Percentiles rank a stretch among this genome's conserved stretches.
phyloP scores from a whole-genome alignment of 2,888 invertebrate genomes.

The Endotricha flammealis region DNA sequence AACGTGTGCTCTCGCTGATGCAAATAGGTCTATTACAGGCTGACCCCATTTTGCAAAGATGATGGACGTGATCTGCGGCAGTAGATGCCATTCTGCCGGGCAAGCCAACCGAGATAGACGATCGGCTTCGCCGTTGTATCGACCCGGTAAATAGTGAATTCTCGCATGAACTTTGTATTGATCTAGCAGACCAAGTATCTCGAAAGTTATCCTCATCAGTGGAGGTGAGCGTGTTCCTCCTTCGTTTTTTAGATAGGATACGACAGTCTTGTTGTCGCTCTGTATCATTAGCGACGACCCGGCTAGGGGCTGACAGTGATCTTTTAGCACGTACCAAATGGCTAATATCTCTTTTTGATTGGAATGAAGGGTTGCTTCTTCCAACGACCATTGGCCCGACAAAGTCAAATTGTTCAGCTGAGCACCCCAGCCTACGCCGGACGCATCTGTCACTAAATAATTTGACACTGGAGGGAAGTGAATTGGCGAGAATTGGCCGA shows the following conservation, averaged over 20 bases:
- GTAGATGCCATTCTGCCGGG: too few species aligned
- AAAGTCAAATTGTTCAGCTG: constrained; percentile 7
- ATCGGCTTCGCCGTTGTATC: too few species aligned
- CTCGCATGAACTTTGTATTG: too few species aligned
- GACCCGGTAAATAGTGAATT: too few species aligned
- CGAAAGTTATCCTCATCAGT: constrained; percentile 11
- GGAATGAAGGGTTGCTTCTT: constrained; percentile 8
- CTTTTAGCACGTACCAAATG: constrained; percentile 6
- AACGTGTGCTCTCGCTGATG: too few species aligned
- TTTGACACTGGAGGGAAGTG: not conserved
- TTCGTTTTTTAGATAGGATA: constrained; percentile 14
- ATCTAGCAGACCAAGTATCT: constrained; percentile 7
- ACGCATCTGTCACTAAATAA: constrained; percentile 8
- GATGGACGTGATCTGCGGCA: too few species aligned
- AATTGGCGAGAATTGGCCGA: not conserved
- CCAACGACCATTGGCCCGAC: constrained; percentile 10
- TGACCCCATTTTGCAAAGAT: too few species aligned
- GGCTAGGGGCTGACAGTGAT: constrained; percentile 2
- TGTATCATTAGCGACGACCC: constrained; percentile 11
- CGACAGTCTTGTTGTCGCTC: constrained; percentile 14
- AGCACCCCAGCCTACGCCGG: constrained; percentile 14
- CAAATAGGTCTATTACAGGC: too few species aligned
- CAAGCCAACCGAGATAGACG: too few species aligned
- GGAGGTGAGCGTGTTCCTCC: constrained; percentile 13
- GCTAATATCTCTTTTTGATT: constrained; percentile 10